Conservation (phyloP, 2,113 vertebrate species). For the Forbesichthys agassizii region DNA sequence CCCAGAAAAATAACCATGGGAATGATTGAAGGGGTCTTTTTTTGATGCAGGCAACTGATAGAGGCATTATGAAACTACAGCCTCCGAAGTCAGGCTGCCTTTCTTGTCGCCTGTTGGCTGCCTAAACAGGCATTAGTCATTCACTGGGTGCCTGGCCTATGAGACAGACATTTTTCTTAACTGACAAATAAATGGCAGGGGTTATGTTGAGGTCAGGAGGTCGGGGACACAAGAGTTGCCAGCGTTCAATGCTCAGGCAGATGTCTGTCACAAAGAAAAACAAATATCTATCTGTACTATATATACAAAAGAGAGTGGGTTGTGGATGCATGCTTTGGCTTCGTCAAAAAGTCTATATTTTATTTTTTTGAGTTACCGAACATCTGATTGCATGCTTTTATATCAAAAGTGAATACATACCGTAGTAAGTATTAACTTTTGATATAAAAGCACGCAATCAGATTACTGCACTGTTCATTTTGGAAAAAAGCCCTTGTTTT, state of each 20-base stretch:
- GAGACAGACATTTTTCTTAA: constrained; percentile 65
- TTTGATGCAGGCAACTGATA: constrained; percentile 60
- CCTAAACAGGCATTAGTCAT: constrained; percentile 52
- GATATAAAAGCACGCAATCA: too few relatives aligned
- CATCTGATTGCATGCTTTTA: too few relatives aligned
- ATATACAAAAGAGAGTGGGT: background rate
- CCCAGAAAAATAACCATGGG: constrained; percentile 71
- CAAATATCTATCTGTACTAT: background rate
- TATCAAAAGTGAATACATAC: too few relatives aligned
- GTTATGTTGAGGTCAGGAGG: constrained; percentile 54
- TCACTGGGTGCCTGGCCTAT: constrained; percentile 54
- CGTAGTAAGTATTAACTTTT: too few relatives aligned
- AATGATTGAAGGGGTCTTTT: constrained; percentile 66
- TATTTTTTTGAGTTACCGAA: too few relatives aligned
- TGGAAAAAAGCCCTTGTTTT: too few relatives aligned
- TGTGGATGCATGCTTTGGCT: too few relatives aligned
- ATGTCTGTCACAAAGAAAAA: constrained; percentile 1
- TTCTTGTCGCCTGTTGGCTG: constrained; percentile 43
- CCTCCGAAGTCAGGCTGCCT: constrained; percentile 43
- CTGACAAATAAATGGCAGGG: constrained; percentile 55
- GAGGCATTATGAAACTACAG: constrained; percentile 46
- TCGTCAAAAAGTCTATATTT: too few relatives aligned
- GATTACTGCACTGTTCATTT: too few relatives aligned
- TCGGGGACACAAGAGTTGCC: constrained; percentile 42
- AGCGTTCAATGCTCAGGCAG: constrained; percentile 34